Evolutionary conservation across 2,797 vertebrate species (phyloP).

Genomic region (Gymnoscopelus microlampas): DNA sequence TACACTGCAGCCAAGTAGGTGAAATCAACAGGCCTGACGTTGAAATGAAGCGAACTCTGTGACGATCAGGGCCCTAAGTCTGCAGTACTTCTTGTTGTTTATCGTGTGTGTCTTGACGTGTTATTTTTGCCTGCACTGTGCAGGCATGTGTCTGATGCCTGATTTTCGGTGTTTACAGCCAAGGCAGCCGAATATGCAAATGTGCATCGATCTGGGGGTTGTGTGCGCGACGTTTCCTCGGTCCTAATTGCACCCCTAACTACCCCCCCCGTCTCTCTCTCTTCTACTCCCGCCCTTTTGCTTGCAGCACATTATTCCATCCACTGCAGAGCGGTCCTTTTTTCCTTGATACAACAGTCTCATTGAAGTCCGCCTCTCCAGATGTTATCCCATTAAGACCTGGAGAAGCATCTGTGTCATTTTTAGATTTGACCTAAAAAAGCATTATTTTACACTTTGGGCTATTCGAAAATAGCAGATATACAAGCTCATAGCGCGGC

Average conservation of each 20-base stretch:
- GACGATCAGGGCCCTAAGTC: no score
- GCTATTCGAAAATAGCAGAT: no score
- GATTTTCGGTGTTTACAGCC: slow-evolving; percentile 36
- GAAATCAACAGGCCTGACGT: no score
- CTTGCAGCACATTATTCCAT: slow-evolving; percentile 59
- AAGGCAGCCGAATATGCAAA: slow-evolving; percentile 59
- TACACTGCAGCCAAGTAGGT: no score
- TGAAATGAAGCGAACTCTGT: no score
- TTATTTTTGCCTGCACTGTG: background rate
- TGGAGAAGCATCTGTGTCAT: no score
- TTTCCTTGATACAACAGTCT: slow-evolving; percentile 77
- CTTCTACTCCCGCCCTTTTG: slow-evolving; percentile 57
- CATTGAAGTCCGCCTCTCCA: slow-evolving; percentile 80
- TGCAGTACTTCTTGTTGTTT: no score
- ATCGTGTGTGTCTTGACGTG: no score
- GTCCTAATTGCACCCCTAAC: slow-evolving; percentile 73
- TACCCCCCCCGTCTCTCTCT: slow-evolving; percentile 59
- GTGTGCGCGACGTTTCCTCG: slow-evolving; percentile 45
- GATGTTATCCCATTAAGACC: no score
- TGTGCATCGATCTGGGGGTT: slow-evolving; percentile 61
- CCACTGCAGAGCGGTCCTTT: slow-evolving; percentile 66
- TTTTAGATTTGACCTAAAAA: no score
- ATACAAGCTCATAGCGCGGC: no score
- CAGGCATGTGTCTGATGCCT: slow-evolving; percentile 1
- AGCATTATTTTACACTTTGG: no score